Conservation (phyloP, 30 jellyfish, hydroid and myxozoan species). For the Turritopsis dohrnii region DNA sequence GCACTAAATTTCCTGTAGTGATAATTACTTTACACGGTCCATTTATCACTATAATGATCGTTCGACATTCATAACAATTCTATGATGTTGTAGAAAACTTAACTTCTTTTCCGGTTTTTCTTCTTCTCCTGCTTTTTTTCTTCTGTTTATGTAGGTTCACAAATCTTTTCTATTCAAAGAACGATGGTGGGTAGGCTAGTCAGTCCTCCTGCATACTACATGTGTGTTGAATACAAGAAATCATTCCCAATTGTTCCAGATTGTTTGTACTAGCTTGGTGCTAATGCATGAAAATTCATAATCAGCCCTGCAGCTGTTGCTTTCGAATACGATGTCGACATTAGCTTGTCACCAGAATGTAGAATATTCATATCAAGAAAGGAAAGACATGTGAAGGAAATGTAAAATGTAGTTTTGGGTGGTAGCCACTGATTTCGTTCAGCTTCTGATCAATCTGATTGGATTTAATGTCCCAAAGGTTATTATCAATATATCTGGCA, state of each 20-base stretch:
- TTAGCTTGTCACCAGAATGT: conserved; percentile 11
- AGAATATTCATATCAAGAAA: conserved; percentile 33
- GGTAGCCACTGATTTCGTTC: conserved; percentile 30
- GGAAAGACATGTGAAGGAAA: conserved; percentile 16
- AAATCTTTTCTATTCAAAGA: background rate
- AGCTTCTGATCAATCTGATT: conserved; percentile 20
- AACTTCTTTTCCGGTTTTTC: conserved; percentile 30
- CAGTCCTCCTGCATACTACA: background rate
- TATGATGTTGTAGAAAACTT: conserved; percentile 17
- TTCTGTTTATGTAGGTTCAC: background rate
- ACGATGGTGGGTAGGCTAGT: conserved; percentile 24
- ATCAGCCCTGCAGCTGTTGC: conserved; percentile 29
- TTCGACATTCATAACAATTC: background rate
- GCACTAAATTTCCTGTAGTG: conserved; percentile 12
- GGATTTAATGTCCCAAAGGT: conserved; percentile 22
- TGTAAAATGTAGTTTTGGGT: conserved; percentile 35
- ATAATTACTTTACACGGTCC: conserved; percentile 27
- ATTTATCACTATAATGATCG: background rate
- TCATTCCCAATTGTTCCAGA: conserved; percentile 6
- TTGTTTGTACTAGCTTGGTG: conserved; percentile 22
- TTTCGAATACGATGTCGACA: conserved; percentile 30
- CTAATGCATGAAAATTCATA: conserved; percentile 22
- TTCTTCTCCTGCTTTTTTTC: conserved; percentile 3
- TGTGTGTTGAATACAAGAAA: background rate
- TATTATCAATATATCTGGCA: conserved; percentile 31